Evolutionary conservation across 2,113 vertebrate species (phyloP), one percentile per base, ranked within the genome.

Genomic region (Oreotrochilus melanogaster): DNA sequence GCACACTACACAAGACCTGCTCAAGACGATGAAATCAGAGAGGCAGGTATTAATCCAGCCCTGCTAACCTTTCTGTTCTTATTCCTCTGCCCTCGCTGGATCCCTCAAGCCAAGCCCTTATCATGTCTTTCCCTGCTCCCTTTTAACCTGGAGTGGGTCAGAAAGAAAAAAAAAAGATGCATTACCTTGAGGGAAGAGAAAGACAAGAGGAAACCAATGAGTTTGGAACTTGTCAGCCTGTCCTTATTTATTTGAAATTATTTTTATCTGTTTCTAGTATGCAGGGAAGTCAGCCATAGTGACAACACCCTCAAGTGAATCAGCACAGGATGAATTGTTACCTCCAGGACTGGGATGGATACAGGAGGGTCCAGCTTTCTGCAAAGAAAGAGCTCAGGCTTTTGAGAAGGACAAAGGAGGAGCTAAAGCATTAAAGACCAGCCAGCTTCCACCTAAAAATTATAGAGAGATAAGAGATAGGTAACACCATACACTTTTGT

Each of bases 1-100:
- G 39, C 30, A 42, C n/a, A 11, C 42, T 35, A 12, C 1, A 1
- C 18, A 74, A 31, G 31, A 51, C 25, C 39, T 0, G 0, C 35
- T 65, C 51, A 47, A 31, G 58, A 88, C 74, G 25, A 43, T 42
- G 7, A 65, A 8, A 61, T 70, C 66, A 78, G 66, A 53, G n/a
- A 4, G 5, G 13, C 35, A 71, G 18, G 6, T 50, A 39, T 58
- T 43, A 66, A 53, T 57, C 62, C 43, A 74, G 1, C 4, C 25
- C 57, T 79, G 21, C 10, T 78, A 28, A 66, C 39, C 60, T 78
- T 57, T 62, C 43, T 73, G 37, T 30, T 73, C 39, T 65, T 58
- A 43, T 35, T 79, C 22, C 21, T 57, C 51, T 86, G 61, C 18
- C 35, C 10, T 75, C 43, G 18, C 33, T 3, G 12, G 58, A 42